phyloP scores from a whole-genome alignment of 2,888 invertebrate genomes.

The Leptogaster cylindrica region DNA sequence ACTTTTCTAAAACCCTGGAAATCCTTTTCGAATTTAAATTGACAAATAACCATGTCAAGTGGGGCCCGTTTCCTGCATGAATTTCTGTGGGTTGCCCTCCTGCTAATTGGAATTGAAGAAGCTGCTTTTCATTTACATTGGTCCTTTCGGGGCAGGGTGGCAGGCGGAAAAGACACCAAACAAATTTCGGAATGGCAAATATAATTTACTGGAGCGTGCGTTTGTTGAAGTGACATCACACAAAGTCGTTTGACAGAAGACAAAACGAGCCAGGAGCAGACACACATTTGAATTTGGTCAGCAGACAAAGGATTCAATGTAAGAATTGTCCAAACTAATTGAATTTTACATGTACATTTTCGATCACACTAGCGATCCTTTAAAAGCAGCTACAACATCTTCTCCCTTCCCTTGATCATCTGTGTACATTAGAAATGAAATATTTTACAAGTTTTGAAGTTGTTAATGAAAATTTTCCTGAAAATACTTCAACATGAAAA shows the following conservation, averaged over 20 bases:
- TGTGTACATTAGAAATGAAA: no score
- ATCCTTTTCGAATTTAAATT: conserved; percentile 32
- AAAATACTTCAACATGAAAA: no score
- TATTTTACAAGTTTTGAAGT: no score
- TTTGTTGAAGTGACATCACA: neutral
- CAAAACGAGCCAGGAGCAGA: conserved; percentile 3
- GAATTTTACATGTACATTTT: conserved; percentile 11
- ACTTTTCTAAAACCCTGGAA: conserved; percentile 18
- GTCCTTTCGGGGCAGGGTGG: neutral
- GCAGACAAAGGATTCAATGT: conserved; percentile 3
- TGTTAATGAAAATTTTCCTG: no score
- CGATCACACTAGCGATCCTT: no score
- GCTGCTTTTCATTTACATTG: conserved; percentile 28
- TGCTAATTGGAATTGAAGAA: conserved; percentile 33
- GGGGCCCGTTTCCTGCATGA: conserved; percentile 19
- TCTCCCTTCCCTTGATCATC: no score
- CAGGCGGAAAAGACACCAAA: conserved; percentile 11
- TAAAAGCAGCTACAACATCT: no score
- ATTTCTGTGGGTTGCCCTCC: conserved; percentile 27
- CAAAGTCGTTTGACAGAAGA: neutral
- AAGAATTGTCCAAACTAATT: conserved; percentile 11
- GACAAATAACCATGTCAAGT: conserved; percentile 37
- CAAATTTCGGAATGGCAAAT: conserved; percentile 11
- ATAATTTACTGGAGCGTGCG: conserved; percentile 6
- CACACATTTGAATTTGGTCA: conserved; percentile 25